These are phyloP conservation scores for Myrmecobius fasciatus DNA, from an alignment of 2,113 vertebrate species.

Conservation along the genomic window DNA sequence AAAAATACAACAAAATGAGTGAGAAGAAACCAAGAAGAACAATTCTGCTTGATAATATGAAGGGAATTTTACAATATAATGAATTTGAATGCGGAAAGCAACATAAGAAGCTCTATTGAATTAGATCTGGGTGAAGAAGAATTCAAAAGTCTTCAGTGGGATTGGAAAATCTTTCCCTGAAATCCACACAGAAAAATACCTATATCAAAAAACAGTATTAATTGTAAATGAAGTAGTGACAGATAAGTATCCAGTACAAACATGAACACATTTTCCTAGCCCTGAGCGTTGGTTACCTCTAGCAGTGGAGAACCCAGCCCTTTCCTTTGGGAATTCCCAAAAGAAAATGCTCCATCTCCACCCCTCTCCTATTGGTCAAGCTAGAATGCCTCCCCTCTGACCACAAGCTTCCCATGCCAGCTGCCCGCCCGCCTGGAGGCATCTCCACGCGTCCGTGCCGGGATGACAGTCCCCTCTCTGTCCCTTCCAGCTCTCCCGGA, in stretches of 20 bases:
- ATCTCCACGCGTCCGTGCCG: background rate
- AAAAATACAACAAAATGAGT: background rate
- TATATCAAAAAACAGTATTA: background rate
- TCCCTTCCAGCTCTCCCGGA: too few relatives aligned
- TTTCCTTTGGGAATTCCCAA: background rate
- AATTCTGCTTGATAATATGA: background rate
- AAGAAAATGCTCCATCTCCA: background rate
- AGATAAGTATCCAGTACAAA: background rate
- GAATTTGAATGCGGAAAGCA: slow-evolving; percentile 3
- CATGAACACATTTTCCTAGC: slow-evolving; percentile 1
- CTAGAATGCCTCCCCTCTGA: background rate
- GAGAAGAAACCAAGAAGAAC: background rate
- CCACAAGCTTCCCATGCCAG: background rate
- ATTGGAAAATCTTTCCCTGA: background rate
- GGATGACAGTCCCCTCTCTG: background rate
- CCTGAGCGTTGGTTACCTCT: background rate
- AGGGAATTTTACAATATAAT: background rate
- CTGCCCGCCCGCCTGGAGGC: slow-evolving; percentile 21
- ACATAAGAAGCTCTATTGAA: background rate
- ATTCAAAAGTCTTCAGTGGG: background rate
- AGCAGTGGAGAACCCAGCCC: background rate
- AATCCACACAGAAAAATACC: background rate
- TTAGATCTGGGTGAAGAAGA: background rate
- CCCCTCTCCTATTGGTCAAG: background rate
- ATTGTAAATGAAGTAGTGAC: background rate